phyloP scores from a whole-genome alignment of 2,797 vertebrate species.

The Astyanax mexicanus region DNA sequence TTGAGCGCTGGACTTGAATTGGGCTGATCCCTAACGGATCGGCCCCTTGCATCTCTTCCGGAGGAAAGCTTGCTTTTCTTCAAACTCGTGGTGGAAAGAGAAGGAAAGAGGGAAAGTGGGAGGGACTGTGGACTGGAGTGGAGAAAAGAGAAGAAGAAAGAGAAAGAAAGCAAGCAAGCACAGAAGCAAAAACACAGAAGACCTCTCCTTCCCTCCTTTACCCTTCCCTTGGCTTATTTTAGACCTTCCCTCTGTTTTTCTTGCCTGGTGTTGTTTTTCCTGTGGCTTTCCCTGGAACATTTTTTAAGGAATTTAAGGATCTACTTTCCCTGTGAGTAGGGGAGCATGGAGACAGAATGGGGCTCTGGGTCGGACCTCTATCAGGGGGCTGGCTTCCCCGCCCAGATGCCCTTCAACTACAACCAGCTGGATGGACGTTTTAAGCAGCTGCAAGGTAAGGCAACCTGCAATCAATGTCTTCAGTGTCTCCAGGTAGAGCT shows the following conservation, averaged over 20 bases:
- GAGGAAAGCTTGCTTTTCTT: slow-evolving; percentile 25
- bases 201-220: slow-evolving; percentile 27
- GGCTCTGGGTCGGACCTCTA: slow-evolving; percentile 77
- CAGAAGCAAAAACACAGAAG: slow-evolving; percentile 20
- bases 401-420: slow-evolving; percentile 84
- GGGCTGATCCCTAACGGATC: slow-evolving; percentile 31
- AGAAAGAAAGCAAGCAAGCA: too few relatives aligned
- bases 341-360: slow-evolving; percentile 87
- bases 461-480: too few relatives aligned
- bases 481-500: slow-evolving; percentile 6
- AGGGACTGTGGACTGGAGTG: slow-evolving; percentile 16
- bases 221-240: slow-evolving; percentile 2
- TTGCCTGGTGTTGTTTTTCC: slow-evolving; percentile 7
- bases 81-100: not conserved
- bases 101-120: slow-evolving; percentile 23
- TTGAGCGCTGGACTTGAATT: slow-evolving; percentile 1
- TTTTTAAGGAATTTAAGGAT: slow-evolving; percentile 30
- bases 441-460: slow-evolving; percentile 96
- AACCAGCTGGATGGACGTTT: slow-evolving; percentile 93
- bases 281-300: slow-evolving; percentile 23
- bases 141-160: too few relatives aligned
- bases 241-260: slow-evolving; percentile 35
- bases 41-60: slow-evolving; percentile 1
- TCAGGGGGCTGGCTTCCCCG: slow-evolving; percentile 74
- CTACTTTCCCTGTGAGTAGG: slow-evolving; percentile 36